Conservation (phyloP, 2,797 vertebrate species). For the Sparus aurata region DNA sequence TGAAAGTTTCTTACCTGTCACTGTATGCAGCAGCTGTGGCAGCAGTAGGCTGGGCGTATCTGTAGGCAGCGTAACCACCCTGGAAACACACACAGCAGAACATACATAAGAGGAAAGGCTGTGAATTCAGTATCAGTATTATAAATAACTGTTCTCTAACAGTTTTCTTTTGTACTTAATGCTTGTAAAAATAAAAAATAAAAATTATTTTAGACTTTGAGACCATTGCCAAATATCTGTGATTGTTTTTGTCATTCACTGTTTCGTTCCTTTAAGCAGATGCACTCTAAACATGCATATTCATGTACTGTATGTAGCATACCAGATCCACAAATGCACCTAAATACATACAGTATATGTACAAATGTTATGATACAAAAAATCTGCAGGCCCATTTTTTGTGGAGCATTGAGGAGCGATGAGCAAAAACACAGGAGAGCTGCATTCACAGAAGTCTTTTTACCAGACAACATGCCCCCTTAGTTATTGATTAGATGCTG, state of each 20-base stretch:
- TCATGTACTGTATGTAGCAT: background rate
- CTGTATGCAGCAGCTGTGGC: slow-evolving; percentile 97
- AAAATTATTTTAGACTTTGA: too few relatives aligned
- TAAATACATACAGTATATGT: background rate
- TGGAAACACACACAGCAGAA: slow-evolving; percentile 71
- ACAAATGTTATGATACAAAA: background rate
- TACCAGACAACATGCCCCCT: too few relatives aligned
- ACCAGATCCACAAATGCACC: background rate
- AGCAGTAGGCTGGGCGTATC: slow-evolving; percentile 96
- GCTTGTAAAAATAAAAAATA: too few relatives aligned
- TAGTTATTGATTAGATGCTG: too few relatives aligned
- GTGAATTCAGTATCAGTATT: background rate
- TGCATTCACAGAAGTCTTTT: too few relatives aligned
- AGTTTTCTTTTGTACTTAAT: background rate
- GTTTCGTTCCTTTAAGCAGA: background rate
- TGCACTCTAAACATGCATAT: background rate
- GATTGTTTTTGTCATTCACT: too few relatives aligned
- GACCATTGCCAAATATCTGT: too few relatives aligned
- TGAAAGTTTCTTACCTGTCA: slow-evolving; percentile 91
- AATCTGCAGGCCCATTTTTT: background rate
- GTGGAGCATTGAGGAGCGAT: too few relatives aligned
- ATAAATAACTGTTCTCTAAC: background rate
- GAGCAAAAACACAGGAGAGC: too few relatives aligned
- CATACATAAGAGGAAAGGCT: slow-evolving; percentile 18
- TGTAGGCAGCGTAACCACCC: slow-evolving; percentile 97